Evolutionary conservation across 2,797 vertebrate genomes (phyloP).

Genomic region (Schizothorax lantsangensis): DNA sequence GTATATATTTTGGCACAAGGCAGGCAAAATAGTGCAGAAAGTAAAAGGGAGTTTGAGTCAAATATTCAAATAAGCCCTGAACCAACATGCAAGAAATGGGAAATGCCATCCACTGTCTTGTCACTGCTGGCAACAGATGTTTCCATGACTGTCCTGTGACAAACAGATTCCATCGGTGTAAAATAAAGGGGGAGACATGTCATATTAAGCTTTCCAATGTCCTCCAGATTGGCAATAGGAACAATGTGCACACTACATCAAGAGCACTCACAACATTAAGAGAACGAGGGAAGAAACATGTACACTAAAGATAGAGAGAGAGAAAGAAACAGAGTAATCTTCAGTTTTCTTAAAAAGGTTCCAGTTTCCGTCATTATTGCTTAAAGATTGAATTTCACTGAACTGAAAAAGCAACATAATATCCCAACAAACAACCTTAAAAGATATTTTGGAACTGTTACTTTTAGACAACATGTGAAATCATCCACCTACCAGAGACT

Average conservation of each 20-base stretch:
- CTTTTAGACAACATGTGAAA: conserved; percentile 21
- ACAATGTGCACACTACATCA: conserved; percentile 7
- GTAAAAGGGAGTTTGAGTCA: neutral
- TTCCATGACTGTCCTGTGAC: conserved; percentile 43
- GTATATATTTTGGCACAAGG: conserved; percentile 43
- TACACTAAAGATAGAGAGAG: conserved; percentile 8
- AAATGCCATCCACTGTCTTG: conserved; percentile 39
- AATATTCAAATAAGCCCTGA: conserved; percentile 28
- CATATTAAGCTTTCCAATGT: conserved; percentile 28
- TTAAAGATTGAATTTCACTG: conserved; percentile 41
- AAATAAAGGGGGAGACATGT: conserved; percentile 40
- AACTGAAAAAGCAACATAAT: conserved; percentile 35
- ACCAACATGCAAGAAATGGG: conserved; percentile 15
- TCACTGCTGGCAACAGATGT: conserved; percentile 48
- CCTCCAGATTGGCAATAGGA: conserved; percentile 15
- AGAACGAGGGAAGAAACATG: neutral
- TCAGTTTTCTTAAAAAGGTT: conserved; percentile 22
- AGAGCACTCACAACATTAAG: conserved; percentile 13
- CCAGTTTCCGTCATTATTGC: conserved; percentile 46
- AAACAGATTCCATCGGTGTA: conserved; percentile 42
- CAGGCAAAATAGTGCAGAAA: neutral
- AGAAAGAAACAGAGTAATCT: conserved; percentile 43
- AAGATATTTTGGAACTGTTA: conserved; percentile 19
- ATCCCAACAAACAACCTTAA: neutral
- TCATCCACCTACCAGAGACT: neutral